Conservation (phyloP, 1,140 invertebrate species). For the Bilobella aurantiaca region DNA sequence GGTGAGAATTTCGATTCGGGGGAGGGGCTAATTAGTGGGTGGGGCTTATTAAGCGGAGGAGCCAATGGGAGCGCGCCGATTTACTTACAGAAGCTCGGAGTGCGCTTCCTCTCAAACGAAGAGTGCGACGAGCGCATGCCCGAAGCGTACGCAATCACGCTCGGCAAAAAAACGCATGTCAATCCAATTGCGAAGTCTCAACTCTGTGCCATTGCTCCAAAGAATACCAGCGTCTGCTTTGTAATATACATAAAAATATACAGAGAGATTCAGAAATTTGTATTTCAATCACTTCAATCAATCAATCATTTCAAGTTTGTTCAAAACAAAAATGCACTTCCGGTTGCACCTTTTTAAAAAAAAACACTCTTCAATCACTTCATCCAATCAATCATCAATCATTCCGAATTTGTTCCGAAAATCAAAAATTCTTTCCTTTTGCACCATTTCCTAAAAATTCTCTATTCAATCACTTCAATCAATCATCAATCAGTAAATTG, state of each 20-base stretch:
- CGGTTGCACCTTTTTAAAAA: neutral
- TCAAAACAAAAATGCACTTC: too few species aligned
- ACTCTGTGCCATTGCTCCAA: slow-evolving; percentile 26
- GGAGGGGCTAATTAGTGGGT: slow-evolving; percentile 18
- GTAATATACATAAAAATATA: slow-evolving; percentile 14
- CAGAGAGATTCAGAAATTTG: too few species aligned
- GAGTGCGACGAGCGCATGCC: slow-evolving; percentile 20
- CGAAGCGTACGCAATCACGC: slow-evolving; percentile 13
- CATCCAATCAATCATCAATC: too few species aligned
- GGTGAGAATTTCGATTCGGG: neutral
- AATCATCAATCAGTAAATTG: too few species aligned
- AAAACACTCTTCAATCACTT: too few species aligned
- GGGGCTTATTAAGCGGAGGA: slow-evolving; percentile 20
- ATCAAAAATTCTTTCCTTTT: too few species aligned
- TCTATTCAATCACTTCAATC: too few species aligned
- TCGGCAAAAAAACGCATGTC: slow-evolving; percentile 13
- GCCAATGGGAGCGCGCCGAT: neutral
- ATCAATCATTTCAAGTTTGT: too few species aligned
- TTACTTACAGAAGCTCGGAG: slow-evolving; percentile 25
- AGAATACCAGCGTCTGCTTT: slow-evolving; percentile 27
- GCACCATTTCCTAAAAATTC: too few species aligned
- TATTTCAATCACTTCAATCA: too few species aligned
- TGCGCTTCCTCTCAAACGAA: slow-evolving; percentile 17
- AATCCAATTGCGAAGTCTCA: slow-evolving; percentile 15
- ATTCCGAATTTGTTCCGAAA: too few species aligned